Evolutionary conservation across 1,140 invertebrate genomes (phyloP), one percentile per base, ranked within the genome.

Genomic region (Scaptomyza graminum): DNA sequence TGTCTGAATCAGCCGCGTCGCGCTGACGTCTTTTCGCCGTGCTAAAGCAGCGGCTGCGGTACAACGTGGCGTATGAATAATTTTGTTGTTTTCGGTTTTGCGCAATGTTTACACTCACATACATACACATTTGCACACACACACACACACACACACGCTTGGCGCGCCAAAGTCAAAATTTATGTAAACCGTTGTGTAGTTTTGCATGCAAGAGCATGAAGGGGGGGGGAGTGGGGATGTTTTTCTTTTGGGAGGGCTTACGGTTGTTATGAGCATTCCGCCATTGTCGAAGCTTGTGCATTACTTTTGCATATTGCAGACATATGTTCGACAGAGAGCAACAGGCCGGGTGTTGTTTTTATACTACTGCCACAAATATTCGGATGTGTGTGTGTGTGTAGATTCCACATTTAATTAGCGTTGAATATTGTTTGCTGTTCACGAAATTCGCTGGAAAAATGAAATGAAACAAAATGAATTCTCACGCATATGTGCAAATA

Each of bases 231-330:
- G 49, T 12, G 34, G 8, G 13, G 5, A n/a, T 34, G 7, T 34
- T 34, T 34, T 28, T 28, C 3, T 6, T 22, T 31, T 31, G 59
- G 59, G 44, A 28, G 25, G 60, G 13, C 34, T 70, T 69, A 69
- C 60, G 60, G 13, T 25, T 51, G 39, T 68, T 68, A 68, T 57
- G 65, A 61, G 46, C 37, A 55, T 70, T 64, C 46, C 41, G 51
- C 61, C 47, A 44, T 65, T 67, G 72, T 56, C 60, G 59, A 59
- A 75, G 74, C 62, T 78, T 87, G 70, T 87, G 83, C 83, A 87
- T 89, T 79, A 87, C 79, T 87, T 87, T 87, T 87, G 84, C 83
- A 88, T 89, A 87, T 88, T 88, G 83, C 84, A 89, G 79, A 88
- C 83, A 88, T 79, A 79, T 88, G 83, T 88, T 88, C 52, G 50